Base-by-base conservation (phyloP, 2,797 vertebrate species). In the Thaleichthys pacificus region DNA sequence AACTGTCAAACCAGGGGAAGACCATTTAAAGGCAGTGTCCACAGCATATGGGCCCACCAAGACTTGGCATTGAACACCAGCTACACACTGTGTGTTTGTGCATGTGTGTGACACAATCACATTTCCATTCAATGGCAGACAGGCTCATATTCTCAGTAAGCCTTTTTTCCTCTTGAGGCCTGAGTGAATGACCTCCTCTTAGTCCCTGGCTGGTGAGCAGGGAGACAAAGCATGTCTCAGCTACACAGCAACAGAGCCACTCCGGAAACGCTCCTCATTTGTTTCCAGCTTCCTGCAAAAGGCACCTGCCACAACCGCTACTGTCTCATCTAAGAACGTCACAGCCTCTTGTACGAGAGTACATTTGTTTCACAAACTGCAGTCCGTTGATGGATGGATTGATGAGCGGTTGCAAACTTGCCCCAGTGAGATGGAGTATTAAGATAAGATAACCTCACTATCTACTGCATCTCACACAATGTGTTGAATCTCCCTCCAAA, bases 291-390 rank as follows among this genome's bases (percentile, higher is more conserved):
- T 56, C 9, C 21, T 61, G 15, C 38, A 57, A 56, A 6, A 69
- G 61, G 61, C 64, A 63, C 28, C 64, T 64, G 8, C 73, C 69
- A 42, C 42, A 35, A 61, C 61, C 30, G 54, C 49, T 57, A 61
- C 19, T 19, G 30, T 66, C 70, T 63, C 65, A 49, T n/a, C 57
- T 47, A 19, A 56, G 42, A 57, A 63, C 62, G 64, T 69, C 56
- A 35, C 30, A 51, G 68, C 35, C 51, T 47, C 56, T 61, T 58
- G 49, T 57, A n/a, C 15, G 15, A 3, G 32, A 38, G 68, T 64
- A 42, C 57, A 72, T n/a, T 24, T 24, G 14, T 71, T 74, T 51
- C 35, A 63, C 60, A 68, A 74, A 8, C 63, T 61, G 38, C 28
- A 47, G 68, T 70, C 30, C 21, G 35, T 76, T 57, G 32, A 54